A percentile compares a stretch with the other conserved stretches of the same genome.
phyloP scores from a whole-genome alignment of 2,113 vertebrate species.

The Vulpes lagopus region DNA sequence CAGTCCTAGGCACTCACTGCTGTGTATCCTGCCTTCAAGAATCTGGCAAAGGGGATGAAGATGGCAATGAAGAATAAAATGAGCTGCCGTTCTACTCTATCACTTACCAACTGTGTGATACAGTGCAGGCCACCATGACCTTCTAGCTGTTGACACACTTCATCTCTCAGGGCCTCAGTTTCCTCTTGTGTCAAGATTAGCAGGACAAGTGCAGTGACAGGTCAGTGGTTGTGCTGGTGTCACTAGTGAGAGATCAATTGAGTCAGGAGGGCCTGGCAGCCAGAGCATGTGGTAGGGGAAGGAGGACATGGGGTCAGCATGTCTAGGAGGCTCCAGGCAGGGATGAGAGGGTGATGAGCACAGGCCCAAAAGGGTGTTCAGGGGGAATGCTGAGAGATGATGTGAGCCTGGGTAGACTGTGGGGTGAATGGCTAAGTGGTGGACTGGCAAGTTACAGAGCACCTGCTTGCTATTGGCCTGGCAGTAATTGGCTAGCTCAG shows the following conservation, averaged over 20 bases:
- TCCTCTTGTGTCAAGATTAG: neutral
- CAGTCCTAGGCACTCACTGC: neutral
- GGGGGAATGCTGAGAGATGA: neutral
- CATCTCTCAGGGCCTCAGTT: neutral
- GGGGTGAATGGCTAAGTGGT: neutral
- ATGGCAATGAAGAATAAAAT: too few species aligned
- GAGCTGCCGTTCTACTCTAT: fast-evolving
- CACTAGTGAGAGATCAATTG: neutral
- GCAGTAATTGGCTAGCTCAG: neutral
- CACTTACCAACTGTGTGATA: fast-evolving
- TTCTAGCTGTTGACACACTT: neutral
- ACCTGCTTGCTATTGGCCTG: neutral
- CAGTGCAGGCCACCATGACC: neutral
- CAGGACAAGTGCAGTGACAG: neutral
- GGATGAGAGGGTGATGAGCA: neutral
- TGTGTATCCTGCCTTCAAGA: neutral
- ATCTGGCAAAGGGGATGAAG: neutral
- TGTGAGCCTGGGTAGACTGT: neutral
- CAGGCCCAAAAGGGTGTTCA: neutral
- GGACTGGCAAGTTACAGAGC: neutral
- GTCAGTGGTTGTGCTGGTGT: neutral
- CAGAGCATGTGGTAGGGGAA: too few species aligned
- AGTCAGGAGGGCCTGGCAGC: neutral
- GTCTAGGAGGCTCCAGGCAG: neutral
- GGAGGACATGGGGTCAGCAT: neutral